Evolutionary conservation across 2,888 invertebrate species (phyloP), one percentile per base, ranked within the genome.

Genomic region (Polylopha cassiicola): DNA sequence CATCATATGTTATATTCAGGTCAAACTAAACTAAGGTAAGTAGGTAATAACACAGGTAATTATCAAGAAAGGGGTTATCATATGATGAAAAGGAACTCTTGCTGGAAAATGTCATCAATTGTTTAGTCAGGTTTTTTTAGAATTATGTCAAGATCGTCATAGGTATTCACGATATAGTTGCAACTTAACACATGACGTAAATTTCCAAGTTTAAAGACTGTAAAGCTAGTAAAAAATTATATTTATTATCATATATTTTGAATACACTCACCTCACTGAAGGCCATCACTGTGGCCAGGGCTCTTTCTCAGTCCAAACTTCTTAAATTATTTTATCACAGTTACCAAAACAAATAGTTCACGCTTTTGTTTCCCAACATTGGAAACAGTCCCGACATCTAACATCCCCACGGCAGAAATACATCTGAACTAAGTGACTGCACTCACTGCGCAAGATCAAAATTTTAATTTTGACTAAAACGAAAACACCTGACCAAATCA

Each of bases 211-310:
- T 29, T 10, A 8, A n/a, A 20, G 22, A 9, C 11, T 29, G 11
- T 8, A 29, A 30, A 22, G 24, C 20, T 16, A 20, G 26, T 20
- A n/a, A 26, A 23, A 18, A 31, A 29, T 22, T 18, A 20, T 16
- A 37, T 23, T 31, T 36, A 39, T 36, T 33, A 41, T 30, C 24
- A 36, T 41, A 41, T 10, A 28, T 39, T 41, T 30, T 16, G 16
- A 51, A 62, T 53, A 60, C 55, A 84, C 88, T 88, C 77, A 91
- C 91, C 90, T 91, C 90, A 89, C 91, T 91, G 89, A 91, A 91
- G 90, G 91, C 90, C 91, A 91, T 91, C 73, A 86, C 87, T 89
- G 87, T 73, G 84, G 81, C 86, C 82, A 86, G 77, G 80, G 75
- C 75, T 85, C 77, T 77, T 81, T 76, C 80, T 78, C 80, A 79